Evolutionary conservation across 2,797 vertebrate species (phyloP).

Genomic region (Urosaurus nigricauda): DNA sequence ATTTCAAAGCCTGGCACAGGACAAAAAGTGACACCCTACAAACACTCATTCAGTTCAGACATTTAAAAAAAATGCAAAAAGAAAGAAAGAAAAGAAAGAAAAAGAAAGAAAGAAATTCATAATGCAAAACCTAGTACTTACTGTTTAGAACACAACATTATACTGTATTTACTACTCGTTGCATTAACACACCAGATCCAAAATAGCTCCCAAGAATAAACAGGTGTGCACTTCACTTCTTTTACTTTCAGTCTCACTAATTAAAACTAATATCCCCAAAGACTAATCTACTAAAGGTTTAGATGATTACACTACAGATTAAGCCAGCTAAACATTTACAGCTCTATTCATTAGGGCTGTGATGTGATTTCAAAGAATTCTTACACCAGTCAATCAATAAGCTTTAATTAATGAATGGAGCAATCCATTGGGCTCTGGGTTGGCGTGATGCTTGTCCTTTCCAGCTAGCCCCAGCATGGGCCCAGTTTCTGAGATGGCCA

Average conservation of each 20-base stretch:
- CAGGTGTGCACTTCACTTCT: background rate
- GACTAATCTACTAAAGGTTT: background rate
- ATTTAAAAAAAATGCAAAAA: background rate
- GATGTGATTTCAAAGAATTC: conserved; percentile 1
- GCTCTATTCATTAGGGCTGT: background rate
- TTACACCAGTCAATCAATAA: background rate
- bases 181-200: background rate
- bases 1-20: too few species aligned
- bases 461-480: background rate
- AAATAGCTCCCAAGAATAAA: background rate
- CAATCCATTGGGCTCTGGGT: background rate
- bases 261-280: background rate
- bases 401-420: background rate
- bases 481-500: background rate
- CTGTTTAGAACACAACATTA: too few species aligned
- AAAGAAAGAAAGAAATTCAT: background rate
- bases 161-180: too few species aligned
- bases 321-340: background rate
- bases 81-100: too few species aligned
- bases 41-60: too few species aligned
- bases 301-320: background rate
- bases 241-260: background rate
- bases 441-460: background rate
- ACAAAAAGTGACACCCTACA: too few species aligned
- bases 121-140: background rate